Base-by-base conservation (phyloP, 1,140 invertebrate genomes). In the Cryptotermes secundus region DNA sequence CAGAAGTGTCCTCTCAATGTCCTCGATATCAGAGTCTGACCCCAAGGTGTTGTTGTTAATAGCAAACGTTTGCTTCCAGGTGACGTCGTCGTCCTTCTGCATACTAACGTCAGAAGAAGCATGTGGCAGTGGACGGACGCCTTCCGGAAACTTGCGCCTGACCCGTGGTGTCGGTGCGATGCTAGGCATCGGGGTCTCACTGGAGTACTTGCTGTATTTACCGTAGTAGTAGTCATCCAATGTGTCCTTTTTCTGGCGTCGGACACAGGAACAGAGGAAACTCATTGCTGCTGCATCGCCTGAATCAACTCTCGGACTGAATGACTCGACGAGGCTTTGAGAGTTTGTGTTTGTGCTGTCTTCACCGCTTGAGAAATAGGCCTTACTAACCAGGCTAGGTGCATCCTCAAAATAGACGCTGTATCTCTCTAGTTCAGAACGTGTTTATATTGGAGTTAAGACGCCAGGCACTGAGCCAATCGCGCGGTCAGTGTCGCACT, bases 121-220 rank as follows among this genome's bases (percentile, higher is more conserved):
- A 34, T 38, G 36, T 1, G 81, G 34, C 81, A 81, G 81, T 36
- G 80, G 12, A 3, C n/a, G 19, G 36, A 84, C 35, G 83, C 83
- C 83, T 10, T 22, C 49, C 6, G 83, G 83, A 26, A 84, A 84
- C 83, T 84, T 84, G 72, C 83, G 83, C 1, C 65, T n/a, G 12
- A 84, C 72, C 4, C 65, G 59, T 0, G 83, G 83, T 24, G 83
- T 84, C 59, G 81, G n/a, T 0, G 81, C 38, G 35, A 45, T 10
- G 35, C 35, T 26, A 34, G 80, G 80, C 38, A 14, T 42, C 38
- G 38, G 38, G 7, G 80, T 42, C 34, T 38, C 34, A 36, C 12
- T 35, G 34, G 80, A n/a, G 14, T 9, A 4, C 26, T n/a, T 35
- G 80, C 35, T 34, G 34, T 38, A n/a, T 35, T n/a, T 35, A 26